phyloP scores from a whole-genome alignment of 2,888 invertebrate genomes.

The Chromoteleia sp. region DNA sequence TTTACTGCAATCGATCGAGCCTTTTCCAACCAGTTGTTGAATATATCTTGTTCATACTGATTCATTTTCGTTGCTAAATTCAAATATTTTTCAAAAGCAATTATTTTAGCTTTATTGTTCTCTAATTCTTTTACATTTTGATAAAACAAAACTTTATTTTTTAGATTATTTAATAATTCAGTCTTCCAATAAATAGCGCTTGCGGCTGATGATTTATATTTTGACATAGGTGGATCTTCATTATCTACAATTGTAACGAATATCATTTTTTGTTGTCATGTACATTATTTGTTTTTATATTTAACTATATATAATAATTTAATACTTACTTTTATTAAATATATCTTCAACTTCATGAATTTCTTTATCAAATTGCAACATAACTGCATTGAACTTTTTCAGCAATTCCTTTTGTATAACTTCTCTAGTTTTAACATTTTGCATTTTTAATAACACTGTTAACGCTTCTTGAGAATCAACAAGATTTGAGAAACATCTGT shows the following conservation, averaged over 20 bases:
- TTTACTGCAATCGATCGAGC: constrained; percentile 88
- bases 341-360: constrained; percentile 89
- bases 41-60: constrained; percentile 90
- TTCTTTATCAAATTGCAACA: constrained; percentile 94
- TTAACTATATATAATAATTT: background rate
- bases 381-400: constrained; percentile 93
- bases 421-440: constrained; percentile 91
- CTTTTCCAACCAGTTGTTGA: constrained; percentile 89
- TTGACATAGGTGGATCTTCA: constrained; percentile 89
- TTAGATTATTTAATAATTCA: constrained; percentile 91
- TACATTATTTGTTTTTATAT: too few species aligned
- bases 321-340: constrained; percentile 87
- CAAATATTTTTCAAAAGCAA: constrained; percentile 92
- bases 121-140: constrained; percentile 90
- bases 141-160: constrained; percentile 92
- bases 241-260: constrained; percentile 86
- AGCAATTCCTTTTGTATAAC: constrained; percentile 90
- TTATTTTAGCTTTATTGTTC: constrained; percentile 89
- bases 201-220: constrained; percentile 92
- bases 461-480: constrained; percentile 94
- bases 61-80: constrained; percentile 91
- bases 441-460: constrained; percentile 91
- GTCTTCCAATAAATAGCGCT: constrained; percentile 95
- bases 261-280: too few species aligned
- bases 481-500: constrained; percentile 92